Evolutionary conservation across 2,888 invertebrate genomes (phyloP), one percentile per base, ranked within the genome.

Genomic region (Latheticus oryzae): DNA sequence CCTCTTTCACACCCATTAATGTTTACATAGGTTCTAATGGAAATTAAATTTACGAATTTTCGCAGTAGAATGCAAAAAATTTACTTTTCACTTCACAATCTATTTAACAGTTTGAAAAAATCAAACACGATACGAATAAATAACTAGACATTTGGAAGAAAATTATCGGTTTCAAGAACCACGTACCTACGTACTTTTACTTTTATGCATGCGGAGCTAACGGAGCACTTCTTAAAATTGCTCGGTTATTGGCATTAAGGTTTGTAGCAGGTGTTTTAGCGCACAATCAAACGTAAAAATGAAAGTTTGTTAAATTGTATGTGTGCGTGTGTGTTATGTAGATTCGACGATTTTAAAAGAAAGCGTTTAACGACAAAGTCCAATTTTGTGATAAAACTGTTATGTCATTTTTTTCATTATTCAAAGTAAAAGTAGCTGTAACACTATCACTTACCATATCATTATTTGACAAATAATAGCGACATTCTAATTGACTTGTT

Each of bases 101-200:
- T n/a, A n/a, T n/a, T n/a, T n/a, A n/a, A n/a, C n/a, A n/a, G n/a
- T n/a, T n/a, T n/a, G n/a, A n/a, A n/a, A n/a, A n/a, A n/a, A n/a
- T n/a, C n/a, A n/a, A n/a, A n/a, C n/a, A n/a, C n/a, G n/a, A n/a
- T n/a, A n/a, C n/a, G n/a, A n/a, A n/a, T n/a, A n/a, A n/a, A n/a
- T n/a, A n/a, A n/a, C n/a, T n/a, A n/a, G n/a, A n/a, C n/a, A n/a
- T n/a, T n/a, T n/a, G n/a, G n/a, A n/a, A n/a, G n/a, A n/a, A n/a
- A 28, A 28, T 28, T 28, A 28, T 26, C 26, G 9, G 16, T 9
- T 42, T 37, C 21, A 21, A 42, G 8, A 7, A 5, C 12, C 13
- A 15, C 1, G 23, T n/a, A n/a, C n/a, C n/a, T n/a, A 23, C 13
- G n/a, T 17, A 42, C 42, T 42, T 42, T 42, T 42, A 42, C 42